These are phyloP conservation scores for Mola mola DNA, from an alignment of 2,113 vertebrate genomes.

Conservation along the genomic window DNA sequence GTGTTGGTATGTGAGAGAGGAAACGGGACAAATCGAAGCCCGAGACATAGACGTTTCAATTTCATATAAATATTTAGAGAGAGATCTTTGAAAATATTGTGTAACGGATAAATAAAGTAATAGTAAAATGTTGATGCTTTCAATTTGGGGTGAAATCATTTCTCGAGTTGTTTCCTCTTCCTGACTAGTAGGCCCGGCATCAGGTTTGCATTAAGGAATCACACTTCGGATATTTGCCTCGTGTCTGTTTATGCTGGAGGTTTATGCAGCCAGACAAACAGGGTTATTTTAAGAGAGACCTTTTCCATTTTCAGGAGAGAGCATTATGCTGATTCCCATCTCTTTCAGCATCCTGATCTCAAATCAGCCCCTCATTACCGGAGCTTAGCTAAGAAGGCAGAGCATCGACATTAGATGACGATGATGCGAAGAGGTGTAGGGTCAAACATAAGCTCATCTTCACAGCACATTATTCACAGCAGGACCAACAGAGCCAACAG, in stretches of 20 bases:
- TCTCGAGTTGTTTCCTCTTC: background rate
- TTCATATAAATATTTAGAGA: constrained; percentile 57
- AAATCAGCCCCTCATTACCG: constrained; percentile 79
- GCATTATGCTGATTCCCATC: constrained; percentile 71
- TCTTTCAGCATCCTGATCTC: constrained; percentile 72
- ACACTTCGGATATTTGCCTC: constrained; percentile 33
- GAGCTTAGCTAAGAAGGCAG: constrained; percentile 74
- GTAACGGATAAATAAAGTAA: constrained; percentile 20
- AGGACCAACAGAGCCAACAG: constrained; percentile 51
- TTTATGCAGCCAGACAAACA: constrained; percentile 52
- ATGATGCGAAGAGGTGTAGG: constrained; percentile 67
- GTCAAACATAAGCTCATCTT: constrained; percentile 53
- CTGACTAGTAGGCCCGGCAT: constrained; percentile 9
- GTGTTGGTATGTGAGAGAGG: constrained; percentile 46
- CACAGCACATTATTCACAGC: constrained; percentile 32
- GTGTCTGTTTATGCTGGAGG: constrained; percentile 49
- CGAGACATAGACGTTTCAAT: constrained; percentile 39
- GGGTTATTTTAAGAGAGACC: constrained; percentile 57
- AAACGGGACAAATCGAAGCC: constrained; percentile 11
- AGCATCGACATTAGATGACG: constrained; percentile 82
- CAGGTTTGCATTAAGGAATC: constrained; percentile 3
- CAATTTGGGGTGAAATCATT: constrained; percentile 1
- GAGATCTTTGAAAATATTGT: constrained; percentile 30
- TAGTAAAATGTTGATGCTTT: background rate
- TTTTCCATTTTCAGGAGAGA: constrained; percentile 61